phyloP scores from a whole-genome alignment of 2,888 invertebrate genomes.

The Drosophila nigritarsus region DNA sequence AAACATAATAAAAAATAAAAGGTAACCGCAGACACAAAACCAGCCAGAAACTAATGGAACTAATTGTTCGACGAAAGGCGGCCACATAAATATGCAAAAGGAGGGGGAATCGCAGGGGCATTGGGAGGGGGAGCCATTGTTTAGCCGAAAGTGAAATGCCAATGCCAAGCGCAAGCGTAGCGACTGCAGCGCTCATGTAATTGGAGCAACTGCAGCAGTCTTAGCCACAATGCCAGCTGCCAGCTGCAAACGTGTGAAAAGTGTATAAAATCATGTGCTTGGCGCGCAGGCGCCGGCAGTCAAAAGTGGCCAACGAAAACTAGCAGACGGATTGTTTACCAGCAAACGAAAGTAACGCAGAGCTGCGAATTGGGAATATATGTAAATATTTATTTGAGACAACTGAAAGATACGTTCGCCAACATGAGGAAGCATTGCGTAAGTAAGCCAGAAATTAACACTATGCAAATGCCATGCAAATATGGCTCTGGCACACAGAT shows the following conservation, averaged over 20 bases:
- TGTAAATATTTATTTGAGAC: conserved; percentile 4
- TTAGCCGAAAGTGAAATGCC: conserved; percentile 73
- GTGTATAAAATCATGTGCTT: conserved; percentile 75
- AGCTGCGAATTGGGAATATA: conserved; percentile 20
- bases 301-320: conserved; percentile 48
- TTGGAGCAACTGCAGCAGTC: conserved; percentile 64
- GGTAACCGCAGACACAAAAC: conserved; percentile 35
- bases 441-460: conserved; percentile 60
- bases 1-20: conserved; percentile 7
- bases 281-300: conserved; percentile 75
- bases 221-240: conserved; percentile 2
- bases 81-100: conserved; percentile 52
- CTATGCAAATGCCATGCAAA: conserved; percentile 33
- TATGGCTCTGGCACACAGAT: conserved; percentile 41
- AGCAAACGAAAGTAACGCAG: conserved; percentile 1
- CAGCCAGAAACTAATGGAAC: conserved; percentile 74
- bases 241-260: conserved; percentile 42
- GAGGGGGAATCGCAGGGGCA: not conserved
- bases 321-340: conserved; percentile 30
- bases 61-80: conserved; percentile 76
- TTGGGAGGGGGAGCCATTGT: conserved; percentile 48
- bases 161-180: conserved; percentile 71
- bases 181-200: conserved; percentile 58
- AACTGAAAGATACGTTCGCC: not conserved
- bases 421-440: conserved; percentile 77